Base-by-base conservation (phyloP, 1,140 invertebrate species). In the Tribolium castaneum region DNA sequence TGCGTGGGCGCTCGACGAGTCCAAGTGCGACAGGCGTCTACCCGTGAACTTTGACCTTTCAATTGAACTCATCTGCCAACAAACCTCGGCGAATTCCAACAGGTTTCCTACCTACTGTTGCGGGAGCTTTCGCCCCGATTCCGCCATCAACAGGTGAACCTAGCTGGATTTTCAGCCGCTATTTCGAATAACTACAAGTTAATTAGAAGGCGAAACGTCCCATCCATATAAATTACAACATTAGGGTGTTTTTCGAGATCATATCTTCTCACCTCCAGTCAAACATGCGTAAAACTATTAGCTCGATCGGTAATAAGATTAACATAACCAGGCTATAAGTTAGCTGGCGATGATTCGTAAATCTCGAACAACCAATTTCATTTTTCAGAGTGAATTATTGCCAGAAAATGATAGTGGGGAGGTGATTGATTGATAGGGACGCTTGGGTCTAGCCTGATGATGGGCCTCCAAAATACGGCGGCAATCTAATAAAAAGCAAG, bases 1-100 rank as follows among this genome's bases (percentile, higher is more conserved):
- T n/a, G 76, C 76, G 79, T 80, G 76, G 79, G 79, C 71, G 79
- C 49, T 70, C 79, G 79, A 78, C 79, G 79, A 80, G 79, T 80
- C 79, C 79, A 80, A 52, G 49, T 77, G 71, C 71, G 76, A 73
- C 77, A 62, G 72, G 76, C 79, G 79, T 80, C 79, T 80, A 80
- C 79, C 30, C 76, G 76, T 78, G 79, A 80, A 75, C 76, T 80
- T 80, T 80, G 79, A 78, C 76, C 79, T 80, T 80, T 78, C 39
- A 56, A 54, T 75, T 80, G 71, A 80, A 80, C 79, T 80, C 72
- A 77, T 80, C 76, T 78, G 51, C 52, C 70, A 80, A 50, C 79
- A 80, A 76, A 76, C 49, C 71, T 74, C 76, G 54, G 50, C 71
- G 72, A 62, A 75, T 59, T 75, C 59, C 71, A 78, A 75, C 77